Conservation (phyloP, 2,888 invertebrate species). For the Tetrapedia diversipes region DNA sequence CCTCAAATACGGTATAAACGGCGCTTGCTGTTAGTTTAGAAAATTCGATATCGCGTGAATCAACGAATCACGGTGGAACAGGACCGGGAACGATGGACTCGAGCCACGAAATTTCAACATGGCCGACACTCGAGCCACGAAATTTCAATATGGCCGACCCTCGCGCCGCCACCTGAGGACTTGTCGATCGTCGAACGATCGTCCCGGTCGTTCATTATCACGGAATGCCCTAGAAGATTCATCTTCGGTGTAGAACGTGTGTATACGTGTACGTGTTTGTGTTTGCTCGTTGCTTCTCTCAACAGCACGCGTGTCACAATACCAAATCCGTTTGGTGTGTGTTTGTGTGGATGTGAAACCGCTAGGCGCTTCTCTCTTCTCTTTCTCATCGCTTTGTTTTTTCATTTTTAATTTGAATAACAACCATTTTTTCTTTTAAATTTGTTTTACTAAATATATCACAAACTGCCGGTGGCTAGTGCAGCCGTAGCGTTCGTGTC, state of each 20-base stretch:
- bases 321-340: constrained; percentile 65
- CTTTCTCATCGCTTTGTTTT: constrained; percentile 38
- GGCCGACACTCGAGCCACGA: no score
- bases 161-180: no score
- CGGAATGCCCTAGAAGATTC: constrained; percentile 68
- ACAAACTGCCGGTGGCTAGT: constrained; percentile 81
- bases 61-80: constrained; percentile 23
- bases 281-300: constrained; percentile 48
- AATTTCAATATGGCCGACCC: no score
- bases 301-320: constrained; percentile 59
- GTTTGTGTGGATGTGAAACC: constrained; percentile 76
- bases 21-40: constrained; percentile 8
- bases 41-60: constrained; percentile 33
- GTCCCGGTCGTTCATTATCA: constrained; percentile 31
- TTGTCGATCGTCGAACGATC: constrained; percentile 16
- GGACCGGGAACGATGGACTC: constrained; percentile 14
- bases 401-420: constrained; percentile 76
- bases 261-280: no score
- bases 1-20: constrained; percentile 12
- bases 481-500: constrained; percentile 69
- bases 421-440: constrained; percentile 76
- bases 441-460: constrained; percentile 82
- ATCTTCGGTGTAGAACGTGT: constrained; percentile 48
- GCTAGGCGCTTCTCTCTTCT: constrained; percentile 75
- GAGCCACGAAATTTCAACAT: no score